phyloP scores from a whole-genome alignment of 2,113 vertebrate species.

The Prietella phreatophila region DNA sequence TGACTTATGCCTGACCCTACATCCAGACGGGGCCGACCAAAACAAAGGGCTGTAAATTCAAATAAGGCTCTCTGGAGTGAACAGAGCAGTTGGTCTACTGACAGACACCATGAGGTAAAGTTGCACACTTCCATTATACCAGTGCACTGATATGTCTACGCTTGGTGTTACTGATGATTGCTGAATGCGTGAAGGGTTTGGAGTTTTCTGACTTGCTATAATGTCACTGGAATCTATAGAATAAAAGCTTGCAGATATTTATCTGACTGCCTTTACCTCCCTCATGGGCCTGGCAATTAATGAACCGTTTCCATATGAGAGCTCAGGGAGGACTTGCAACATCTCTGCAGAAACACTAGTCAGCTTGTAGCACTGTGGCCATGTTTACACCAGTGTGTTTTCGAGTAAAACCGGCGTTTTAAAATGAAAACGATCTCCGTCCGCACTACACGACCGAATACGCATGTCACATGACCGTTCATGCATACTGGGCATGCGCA shows the following conservation, averaged over 20 bases:
- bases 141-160: not conserved
- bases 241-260: not conserved
- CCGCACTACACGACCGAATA: too few species aligned
- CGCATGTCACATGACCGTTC: too few species aligned
- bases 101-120: conserved; percentile 7
- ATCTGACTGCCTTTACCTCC: not conserved
- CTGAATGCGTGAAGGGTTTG: conserved; percentile 14
- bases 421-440: too few species aligned
- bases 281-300: conserved; percentile 25
- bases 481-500: too few species aligned
- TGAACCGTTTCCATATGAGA: conserved; percentile 8
- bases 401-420: too few species aligned
- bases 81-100: conserved; percentile 33
- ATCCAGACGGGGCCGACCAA: not conserved
- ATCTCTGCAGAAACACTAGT: not conserved
- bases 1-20: conserved; percentile 31
- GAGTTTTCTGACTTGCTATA: conserved; percentile 12
- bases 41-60: conserved; percentile 23
- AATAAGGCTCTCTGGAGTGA: conserved; percentile 11
- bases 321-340: not conserved
- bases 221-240: not conserved
- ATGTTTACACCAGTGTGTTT: too few species aligned
- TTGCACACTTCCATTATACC: conserved; percentile 21
- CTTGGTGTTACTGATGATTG: conserved; percentile 6
- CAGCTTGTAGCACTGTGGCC: not conserved